Conservation (phyloP, 1,140 invertebrate species). For the Dinoponera quadriceps region DNA sequence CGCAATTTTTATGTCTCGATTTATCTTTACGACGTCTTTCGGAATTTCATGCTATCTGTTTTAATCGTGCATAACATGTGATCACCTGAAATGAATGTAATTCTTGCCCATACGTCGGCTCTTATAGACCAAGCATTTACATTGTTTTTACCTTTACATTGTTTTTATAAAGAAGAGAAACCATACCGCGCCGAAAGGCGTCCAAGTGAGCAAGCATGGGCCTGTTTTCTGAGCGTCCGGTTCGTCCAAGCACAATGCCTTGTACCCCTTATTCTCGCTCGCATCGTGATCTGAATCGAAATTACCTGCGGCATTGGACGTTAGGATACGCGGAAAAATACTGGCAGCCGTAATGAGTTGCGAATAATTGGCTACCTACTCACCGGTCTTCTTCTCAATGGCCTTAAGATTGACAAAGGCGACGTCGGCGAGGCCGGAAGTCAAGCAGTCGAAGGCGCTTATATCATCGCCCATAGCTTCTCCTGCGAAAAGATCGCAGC, state of each 20-base stretch:
- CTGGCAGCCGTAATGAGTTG: background rate
- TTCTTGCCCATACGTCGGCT: too few relatives aligned
- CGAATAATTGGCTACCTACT: background rate
- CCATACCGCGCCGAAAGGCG: slow-evolving; percentile 84
- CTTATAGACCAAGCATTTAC: too few relatives aligned
- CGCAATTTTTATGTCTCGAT: too few relatives aligned
- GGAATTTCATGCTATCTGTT: too few relatives aligned
- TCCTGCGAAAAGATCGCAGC: background rate
- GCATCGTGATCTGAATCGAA: background rate
- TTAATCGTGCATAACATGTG: too few relatives aligned
- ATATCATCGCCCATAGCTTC: slow-evolving; percentile 79
- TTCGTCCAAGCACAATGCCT: slow-evolving; percentile 86
- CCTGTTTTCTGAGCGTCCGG: slow-evolving; percentile 77
- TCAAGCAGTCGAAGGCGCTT: slow-evolving; percentile 91
- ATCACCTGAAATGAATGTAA: too few relatives aligned
- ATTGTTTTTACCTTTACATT: too few relatives aligned
- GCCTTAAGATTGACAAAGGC: slow-evolving; percentile 93
- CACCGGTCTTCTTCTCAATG: slow-evolving; percentile 87
- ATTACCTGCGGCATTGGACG: slow-evolving; percentile 18
- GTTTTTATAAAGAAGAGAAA: background rate
- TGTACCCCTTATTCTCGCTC: slow-evolving; percentile 63
- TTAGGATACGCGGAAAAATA: background rate
- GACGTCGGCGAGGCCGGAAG: slow-evolving; percentile 92
- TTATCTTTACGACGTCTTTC: too few relatives aligned
- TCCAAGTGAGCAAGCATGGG: slow-evolving; percentile 90